Percentiles rank a stretch among this genome's conserved stretches.
Conservation (phyloP, 2,113 vertebrate species). For the Nicator chloris region DNA sequence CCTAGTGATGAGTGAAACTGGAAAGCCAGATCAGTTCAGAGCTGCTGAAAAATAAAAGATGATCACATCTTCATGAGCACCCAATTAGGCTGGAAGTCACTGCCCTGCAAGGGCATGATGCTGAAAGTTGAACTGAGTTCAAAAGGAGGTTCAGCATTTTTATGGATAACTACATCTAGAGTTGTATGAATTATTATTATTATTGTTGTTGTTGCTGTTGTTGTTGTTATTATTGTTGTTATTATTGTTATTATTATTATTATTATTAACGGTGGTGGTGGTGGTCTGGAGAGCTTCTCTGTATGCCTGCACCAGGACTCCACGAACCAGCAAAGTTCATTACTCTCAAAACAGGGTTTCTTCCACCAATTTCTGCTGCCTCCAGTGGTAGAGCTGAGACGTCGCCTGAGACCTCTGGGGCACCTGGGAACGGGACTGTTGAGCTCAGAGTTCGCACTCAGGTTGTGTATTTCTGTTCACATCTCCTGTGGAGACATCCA, state of each 20-base stretch:
- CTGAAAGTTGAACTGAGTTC: not conserved
- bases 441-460: not conserved
- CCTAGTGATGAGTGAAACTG: not conserved
- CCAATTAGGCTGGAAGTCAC: not conserved
- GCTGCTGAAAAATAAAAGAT: not conserved
- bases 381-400: not conserved
- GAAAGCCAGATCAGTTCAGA: not conserved
- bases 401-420: not conserved
- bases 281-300: not conserved
- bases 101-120: accelerated
- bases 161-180: not conserved
- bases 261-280: not conserved
- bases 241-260: no score
- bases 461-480: not conserved
- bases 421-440: not conserved
- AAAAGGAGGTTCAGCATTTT: not conserved
- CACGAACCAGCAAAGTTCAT: accelerated
- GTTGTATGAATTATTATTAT: not conserved
- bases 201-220: no score
- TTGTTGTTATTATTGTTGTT: not conserved
- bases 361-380: not conserved
- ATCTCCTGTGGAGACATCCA: not conserved
- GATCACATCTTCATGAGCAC: not conserved
- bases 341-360: not conserved
- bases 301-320: not conserved